Evolutionary conservation across 1,140 invertebrate genomes (phyloP).

Genomic region (Drosophila pallidifrons): DNA sequence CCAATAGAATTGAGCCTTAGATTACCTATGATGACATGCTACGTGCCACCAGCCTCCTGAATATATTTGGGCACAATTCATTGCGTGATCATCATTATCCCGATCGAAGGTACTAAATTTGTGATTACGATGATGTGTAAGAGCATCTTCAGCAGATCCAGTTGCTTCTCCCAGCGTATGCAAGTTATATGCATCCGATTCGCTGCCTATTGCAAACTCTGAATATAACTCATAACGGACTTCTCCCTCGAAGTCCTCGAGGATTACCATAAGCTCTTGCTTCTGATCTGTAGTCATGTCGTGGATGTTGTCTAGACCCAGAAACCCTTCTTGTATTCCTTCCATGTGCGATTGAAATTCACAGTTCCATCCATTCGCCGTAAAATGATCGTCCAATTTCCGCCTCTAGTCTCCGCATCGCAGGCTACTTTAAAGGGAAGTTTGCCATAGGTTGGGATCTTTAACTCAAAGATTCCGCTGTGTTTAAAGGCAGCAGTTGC

Average conservation of each 20-base stretch:
- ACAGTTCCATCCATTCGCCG: slow-evolving; percentile 13
- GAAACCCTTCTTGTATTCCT: not conserved
- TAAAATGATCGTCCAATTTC: slow-evolving; percentile 7
- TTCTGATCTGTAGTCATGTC: not conserved
- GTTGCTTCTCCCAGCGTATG: not conserved
- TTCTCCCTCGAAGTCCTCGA: slow-evolving; percentile 12
- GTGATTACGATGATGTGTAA: not conserved
- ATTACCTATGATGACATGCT: slow-evolving; percentile 1
- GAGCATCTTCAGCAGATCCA: slow-evolving; percentile 15
- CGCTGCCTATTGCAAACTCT: slow-evolving; percentile 17
- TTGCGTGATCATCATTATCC: not conserved
- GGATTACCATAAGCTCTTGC: slow-evolving; percentile 1
- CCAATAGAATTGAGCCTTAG: no score
- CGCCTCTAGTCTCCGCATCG: not conserved
- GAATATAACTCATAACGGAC: not conserved
- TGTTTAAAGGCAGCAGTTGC: not conserved
- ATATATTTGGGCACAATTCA: not conserved
- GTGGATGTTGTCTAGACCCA: slow-evolving; percentile 16
- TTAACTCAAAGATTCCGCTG: slow-evolving; percentile 11
- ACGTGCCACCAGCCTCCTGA: slow-evolving; percentile 2
- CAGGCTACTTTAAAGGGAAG: slow-evolving; percentile 11
- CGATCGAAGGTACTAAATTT: slow-evolving; percentile 10
- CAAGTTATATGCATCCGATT: not conserved
- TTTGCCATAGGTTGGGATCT: slow-evolving; percentile 2
- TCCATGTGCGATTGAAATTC: slow-evolving; percentile 7